A percentile compares a stretch with the other conserved stretches of the same genome.
These are phyloP conservation scores for Xanthostigma xanthostigma DNA, from an alignment of 2,888 invertebrate species.

Conservation along the genomic window DNA sequence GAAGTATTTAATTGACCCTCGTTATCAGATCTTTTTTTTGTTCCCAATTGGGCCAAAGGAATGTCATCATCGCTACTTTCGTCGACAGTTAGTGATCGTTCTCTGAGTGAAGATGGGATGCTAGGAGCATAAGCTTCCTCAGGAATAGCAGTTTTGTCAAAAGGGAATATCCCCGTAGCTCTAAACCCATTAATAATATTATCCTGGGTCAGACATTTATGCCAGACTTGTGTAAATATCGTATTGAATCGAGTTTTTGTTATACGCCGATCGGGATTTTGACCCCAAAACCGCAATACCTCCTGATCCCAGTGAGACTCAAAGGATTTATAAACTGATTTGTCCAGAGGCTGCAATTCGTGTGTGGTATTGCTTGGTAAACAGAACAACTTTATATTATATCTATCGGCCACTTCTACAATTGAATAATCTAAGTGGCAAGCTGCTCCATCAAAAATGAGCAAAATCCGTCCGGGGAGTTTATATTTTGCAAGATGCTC, in stretches of 20 bases:
- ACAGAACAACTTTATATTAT: slow-evolving; percentile 12
- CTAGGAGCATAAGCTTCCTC: slow-evolving; percentile 17
- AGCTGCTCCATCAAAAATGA: slow-evolving; percentile 14
- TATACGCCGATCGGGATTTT: slow-evolving; percentile 9
- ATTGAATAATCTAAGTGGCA: slow-evolving; percentile 13
- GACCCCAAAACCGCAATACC: slow-evolving; percentile 8
- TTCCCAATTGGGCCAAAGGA: slow-evolving; percentile 7
- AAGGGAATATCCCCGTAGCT: slow-evolving; percentile 17
- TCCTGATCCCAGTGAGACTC: slow-evolving; percentile 14
- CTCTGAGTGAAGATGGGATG: slow-evolving; percentile 1
- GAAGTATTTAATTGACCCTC: slow-evolving; percentile 4
- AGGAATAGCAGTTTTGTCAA: slow-evolving; percentile 16
- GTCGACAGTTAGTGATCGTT: slow-evolving; percentile 6
- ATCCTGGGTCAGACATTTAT: slow-evolving; percentile 14
- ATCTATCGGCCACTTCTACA: slow-evolving; percentile 11
- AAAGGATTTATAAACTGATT: slow-evolving; percentile 11
- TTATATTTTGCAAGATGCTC: slow-evolving; percentile 12
- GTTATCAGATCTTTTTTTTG: slow-evolving; percentile 6
- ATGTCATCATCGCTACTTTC: slow-evolving; percentile 7
- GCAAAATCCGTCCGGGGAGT: slow-evolving; percentile 9
- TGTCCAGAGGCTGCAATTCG: slow-evolving; percentile 13
- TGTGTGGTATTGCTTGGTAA: slow-evolving; percentile 12
- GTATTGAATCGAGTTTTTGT: slow-evolving; percentile 11
- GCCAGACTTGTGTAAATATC: slow-evolving; percentile 16
- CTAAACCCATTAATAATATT: slow-evolving; percentile 18